These are phyloP conservation scores for Mechanitis messenoides DNA, from an alignment of 2,888 invertebrate genomes.

Conservation along the genomic window DNA sequence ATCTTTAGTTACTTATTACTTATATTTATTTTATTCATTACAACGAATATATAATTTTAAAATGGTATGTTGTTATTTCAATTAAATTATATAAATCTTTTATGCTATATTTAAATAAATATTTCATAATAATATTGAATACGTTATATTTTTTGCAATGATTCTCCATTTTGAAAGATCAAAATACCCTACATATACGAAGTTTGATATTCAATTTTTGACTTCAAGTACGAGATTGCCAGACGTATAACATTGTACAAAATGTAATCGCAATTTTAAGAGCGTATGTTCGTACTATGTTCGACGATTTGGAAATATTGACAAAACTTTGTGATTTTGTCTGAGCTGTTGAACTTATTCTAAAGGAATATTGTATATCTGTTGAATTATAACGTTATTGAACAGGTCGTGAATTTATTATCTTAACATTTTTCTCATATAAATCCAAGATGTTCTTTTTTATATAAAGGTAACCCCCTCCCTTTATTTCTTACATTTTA, in stretches of 20 bases:
- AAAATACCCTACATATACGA: background rate
- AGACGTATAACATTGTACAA: background rate
- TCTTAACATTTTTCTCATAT: no score
- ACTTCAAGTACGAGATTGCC: background rate
- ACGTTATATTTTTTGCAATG: background rate
- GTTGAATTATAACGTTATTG: background rate
- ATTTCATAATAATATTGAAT: background rate
- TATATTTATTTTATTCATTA: no score
- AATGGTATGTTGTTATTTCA: no score
- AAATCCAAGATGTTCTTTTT: no score
- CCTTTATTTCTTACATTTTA: no score
- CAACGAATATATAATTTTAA: no score
- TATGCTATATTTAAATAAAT: no score
- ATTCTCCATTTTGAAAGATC: background rate
- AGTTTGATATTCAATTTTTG: background rate
- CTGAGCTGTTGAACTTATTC: background rate
- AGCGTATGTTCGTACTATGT: background rate
- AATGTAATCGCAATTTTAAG: background rate
- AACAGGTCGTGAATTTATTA: no score
- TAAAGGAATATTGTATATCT: background rate
- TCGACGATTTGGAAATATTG: background rate
- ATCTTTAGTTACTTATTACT: no score
- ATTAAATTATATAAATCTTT: no score
- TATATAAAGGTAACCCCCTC: no score
- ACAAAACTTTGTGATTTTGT: background rate